Conservation (phyloP, 1,140 invertebrate species). For the Acromyrmex echinatior region DNA sequence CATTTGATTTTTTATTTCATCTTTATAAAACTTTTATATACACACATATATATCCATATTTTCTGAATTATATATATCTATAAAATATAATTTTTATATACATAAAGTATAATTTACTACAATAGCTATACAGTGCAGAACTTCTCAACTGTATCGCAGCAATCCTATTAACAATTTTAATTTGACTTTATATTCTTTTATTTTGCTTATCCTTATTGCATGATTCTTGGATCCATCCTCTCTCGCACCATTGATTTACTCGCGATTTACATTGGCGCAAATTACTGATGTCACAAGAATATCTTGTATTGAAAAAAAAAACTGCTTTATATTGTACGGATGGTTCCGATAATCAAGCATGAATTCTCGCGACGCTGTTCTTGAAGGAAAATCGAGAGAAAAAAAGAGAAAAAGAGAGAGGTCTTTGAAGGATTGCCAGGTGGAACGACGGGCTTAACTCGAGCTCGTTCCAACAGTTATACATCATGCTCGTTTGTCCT, state of each 20-base stretch:
- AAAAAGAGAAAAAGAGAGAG: not conserved
- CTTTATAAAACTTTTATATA: not conserved
- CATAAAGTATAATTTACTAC: slow-evolving; percentile 3
- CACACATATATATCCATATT: not conserved
- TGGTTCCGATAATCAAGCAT: slow-evolving; percentile 69
- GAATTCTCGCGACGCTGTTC: slow-evolving; percentile 1
- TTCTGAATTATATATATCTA: not conserved
- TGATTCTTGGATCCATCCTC: slow-evolving; percentile 67
- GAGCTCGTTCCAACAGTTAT: slow-evolving; percentile 52
- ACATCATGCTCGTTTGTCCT: slow-evolving; percentile 60
- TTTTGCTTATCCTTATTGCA: slow-evolving; percentile 50
- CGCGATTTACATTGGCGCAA: not conserved
- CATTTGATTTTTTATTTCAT: not conserved
- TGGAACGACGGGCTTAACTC: slow-evolving; percentile 46
- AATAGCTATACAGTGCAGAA: not conserved
- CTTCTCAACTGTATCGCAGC: not conserved
- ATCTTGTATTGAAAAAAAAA: not conserved
- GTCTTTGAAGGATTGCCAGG: slow-evolving; percentile 55
- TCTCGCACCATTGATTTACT: not conserved
- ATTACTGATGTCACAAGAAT: not conserved
- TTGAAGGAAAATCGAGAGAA: slow-evolving; percentile 46
- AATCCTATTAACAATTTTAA: slow-evolving; percentile 2
- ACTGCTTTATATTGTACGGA: slow-evolving; percentile 45
- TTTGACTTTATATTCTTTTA: slow-evolving; percentile 27
- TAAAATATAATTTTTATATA: not conserved